Evolutionary conservation across 1,140 invertebrate species (phyloP).

Genomic region (Euura lappo): DNA sequence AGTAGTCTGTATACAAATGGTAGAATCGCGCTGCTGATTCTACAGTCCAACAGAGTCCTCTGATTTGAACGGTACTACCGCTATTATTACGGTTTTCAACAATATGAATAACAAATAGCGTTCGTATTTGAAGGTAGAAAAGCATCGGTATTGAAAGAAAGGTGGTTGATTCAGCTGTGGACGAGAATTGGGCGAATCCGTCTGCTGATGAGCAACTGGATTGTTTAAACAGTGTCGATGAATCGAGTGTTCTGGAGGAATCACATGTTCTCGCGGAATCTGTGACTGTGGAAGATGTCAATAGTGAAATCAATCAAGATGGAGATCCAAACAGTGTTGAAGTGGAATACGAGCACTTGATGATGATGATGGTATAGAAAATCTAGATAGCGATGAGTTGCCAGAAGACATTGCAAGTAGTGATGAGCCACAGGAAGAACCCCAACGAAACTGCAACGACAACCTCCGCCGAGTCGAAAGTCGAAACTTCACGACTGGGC

Average conservation of each 20-base stretch:
- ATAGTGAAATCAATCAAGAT: background rate
- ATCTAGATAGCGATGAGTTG: background rate
- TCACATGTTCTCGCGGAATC: background rate
- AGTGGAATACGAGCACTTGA: background rate
- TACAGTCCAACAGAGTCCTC: too few relatives aligned
- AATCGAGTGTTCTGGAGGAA: background rate
- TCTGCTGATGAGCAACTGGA: too few relatives aligned
- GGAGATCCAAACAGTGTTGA: background rate
- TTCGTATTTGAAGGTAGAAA: background rate
- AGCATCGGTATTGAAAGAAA: background rate
- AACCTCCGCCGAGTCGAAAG: background rate
- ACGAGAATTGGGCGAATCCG: background rate
- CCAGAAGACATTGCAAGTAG: background rate
- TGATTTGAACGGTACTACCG: too few relatives aligned
- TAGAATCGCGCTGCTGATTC: background rate
- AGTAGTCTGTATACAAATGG: too few relatives aligned
- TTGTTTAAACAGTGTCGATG: background rate
- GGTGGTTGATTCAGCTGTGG: background rate
- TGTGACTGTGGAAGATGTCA: background rate
- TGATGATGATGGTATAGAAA: background rate
- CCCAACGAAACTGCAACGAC: background rate
- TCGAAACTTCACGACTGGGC: constrained; percentile 24
- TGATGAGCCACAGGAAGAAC: too few relatives aligned
- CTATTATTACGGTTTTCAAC: too few relatives aligned
- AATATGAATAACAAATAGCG: background rate